Evolutionary conservation across 2,113 vertebrate genomes (phyloP), one percentile per base, ranked within the genome.

Genomic region (Crotalus viridis): DNA sequence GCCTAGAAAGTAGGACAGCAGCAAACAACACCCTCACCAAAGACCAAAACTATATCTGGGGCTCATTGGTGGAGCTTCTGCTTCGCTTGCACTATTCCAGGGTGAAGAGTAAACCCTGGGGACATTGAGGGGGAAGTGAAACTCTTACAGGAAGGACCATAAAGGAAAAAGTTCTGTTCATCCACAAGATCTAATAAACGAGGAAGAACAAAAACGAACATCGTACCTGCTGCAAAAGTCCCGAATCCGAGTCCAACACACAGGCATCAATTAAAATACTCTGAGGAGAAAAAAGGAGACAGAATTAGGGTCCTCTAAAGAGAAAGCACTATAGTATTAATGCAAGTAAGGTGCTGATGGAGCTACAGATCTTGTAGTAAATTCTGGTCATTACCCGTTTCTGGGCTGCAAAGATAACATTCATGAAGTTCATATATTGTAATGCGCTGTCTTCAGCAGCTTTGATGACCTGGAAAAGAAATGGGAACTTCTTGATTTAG

Each of bases 391-490:
- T 95, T 94, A 99, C 99, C 98, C 99, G 99, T 59, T 99, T 99
- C 95, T 99, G 99, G 24, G 99, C 98, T 0, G 99, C 99, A 4
- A 99, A 99, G 97, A 99, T 98, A 89, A 99, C 98, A 5, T 99
- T 99, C 99, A 99, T 99, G 96, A 99, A 99, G 97, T 99, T 99
- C 99, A 99, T 99, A 89, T 99, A 99, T 92, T 99, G 99, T 52
- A 98, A 89, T 0, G 99, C 98, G 0, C 98, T 99, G 96, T 99
- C 99, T 90, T 99, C 98, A 0, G 99, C 98, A 4, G 99, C 99
- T 97, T 99, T 99, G 59, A 99, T 98, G 91, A 99, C 99, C 99
- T 99, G 89, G 55, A 33, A 94, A 93, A 95, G 19, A 48, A 94
- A 95, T 10, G 3, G 26, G 92, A 0, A 90, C 1, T 17, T 19